Percentiles rank a stretch among this genome's conserved stretches.
Evolutionary conservation across 2,888 invertebrate genomes (phyloP).

Genomic region (Hemaris fuciformis): DNA sequence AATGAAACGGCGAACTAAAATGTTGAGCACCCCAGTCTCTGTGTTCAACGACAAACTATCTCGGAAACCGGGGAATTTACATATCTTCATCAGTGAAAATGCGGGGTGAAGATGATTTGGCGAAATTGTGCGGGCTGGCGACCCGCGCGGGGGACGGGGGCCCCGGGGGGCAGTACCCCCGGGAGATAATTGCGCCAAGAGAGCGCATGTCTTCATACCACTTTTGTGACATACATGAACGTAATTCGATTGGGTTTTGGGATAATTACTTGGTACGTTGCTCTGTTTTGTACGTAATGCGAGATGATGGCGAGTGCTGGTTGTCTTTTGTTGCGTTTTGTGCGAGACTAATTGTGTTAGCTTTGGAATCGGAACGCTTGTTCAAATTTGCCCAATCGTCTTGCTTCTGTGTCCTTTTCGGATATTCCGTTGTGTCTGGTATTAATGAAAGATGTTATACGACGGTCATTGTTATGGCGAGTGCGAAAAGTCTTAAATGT

Average conservation of each 20-base stretch:
- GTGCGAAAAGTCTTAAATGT: too few relatives aligned
- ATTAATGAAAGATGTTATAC: too few relatives aligned
- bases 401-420: not conserved
- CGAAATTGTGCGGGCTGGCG: slow-evolving; percentile 53
- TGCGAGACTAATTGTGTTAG: slow-evolving; percentile 1
- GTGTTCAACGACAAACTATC: slow-evolving; percentile 48
- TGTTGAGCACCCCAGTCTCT: slow-evolving; percentile 31
- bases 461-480: too few relatives aligned
- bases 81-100: slow-evolving; percentile 74
- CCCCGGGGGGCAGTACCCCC: slow-evolving; percentile 25
- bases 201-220: slow-evolving; percentile 66
- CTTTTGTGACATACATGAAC: slow-evolving; percentile 61
- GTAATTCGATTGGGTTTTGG: slow-evolving; percentile 71
- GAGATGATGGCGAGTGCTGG: not conserved
- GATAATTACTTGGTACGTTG: slow-evolving; percentile 51
- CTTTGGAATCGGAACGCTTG: not conserved
- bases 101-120: slow-evolving; percentile 75
- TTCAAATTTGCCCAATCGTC: not conserved
- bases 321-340: not conserved
- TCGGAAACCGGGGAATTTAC: slow-evolving; percentile 57
- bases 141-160: slow-evolving; percentile 23
- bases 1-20: slow-evolving; percentile 30
- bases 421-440: too few relatives aligned
- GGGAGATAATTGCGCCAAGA: slow-evolving; percentile 61
- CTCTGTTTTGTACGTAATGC: not conserved